Evolutionary conservation across 2,113 vertebrate species (phyloP).

Genomic region (Alethe diademata): DNA sequence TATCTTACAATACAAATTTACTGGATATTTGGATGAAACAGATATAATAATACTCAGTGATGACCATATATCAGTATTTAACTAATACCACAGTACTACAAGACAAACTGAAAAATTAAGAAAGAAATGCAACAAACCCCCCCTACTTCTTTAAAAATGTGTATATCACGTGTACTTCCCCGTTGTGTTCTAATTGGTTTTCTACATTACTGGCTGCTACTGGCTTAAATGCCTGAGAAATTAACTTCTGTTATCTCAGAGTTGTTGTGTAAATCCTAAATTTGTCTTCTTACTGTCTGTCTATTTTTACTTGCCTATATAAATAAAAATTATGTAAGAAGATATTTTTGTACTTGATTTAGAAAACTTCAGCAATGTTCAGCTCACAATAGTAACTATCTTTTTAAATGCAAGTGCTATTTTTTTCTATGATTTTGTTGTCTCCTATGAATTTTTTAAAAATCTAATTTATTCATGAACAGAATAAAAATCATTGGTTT

Average conservation of each 20-base stretch:
- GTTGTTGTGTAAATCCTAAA: neutral
- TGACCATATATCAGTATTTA: neutral
- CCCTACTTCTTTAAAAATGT: neutral
- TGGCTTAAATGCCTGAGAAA: neutral
- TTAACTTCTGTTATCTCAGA: neutral
- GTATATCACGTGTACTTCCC: neutral
- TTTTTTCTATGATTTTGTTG: slow-evolving; percentile 17
- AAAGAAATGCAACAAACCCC: neutral
- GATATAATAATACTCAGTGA: neutral
- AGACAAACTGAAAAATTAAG: neutral
- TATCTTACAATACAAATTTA: neutral
- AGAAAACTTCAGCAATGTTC: neutral
- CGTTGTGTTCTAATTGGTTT: neutral
- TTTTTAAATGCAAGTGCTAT: slow-evolving; percentile 3
- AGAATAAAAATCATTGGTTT: neutral
- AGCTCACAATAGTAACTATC: neutral
- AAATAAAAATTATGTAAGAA: slow-evolving; percentile 15
- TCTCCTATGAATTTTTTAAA: slow-evolving; percentile 5
- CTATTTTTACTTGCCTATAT: neutral
- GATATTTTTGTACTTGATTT: slow-evolving; percentile 33
- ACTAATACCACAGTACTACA: neutral
- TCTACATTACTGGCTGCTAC: neutral
- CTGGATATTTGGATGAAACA: neutral
- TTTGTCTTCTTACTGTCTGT: neutral
- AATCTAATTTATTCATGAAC: slow-evolving; percentile 43